phyloP scores from a whole-genome alignment of 2,888 invertebrate genomes.

The Pilophorus perplexus region DNA sequence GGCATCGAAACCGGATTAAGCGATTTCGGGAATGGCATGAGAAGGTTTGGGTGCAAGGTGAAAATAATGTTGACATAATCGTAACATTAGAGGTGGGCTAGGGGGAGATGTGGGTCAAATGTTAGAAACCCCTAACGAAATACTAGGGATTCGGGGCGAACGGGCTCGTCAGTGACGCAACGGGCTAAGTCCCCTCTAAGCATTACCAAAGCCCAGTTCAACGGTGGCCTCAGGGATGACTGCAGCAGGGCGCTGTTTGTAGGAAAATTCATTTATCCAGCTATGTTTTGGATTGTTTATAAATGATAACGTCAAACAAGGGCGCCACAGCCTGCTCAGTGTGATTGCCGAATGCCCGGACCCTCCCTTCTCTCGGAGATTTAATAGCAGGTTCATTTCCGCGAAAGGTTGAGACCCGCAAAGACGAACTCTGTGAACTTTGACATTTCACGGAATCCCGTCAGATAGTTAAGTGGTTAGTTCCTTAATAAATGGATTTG shows the following conservation, averaged over 20 bases:
- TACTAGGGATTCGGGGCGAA: neutral
- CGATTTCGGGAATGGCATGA: too few relatives aligned
- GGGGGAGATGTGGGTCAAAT: slow-evolving; percentile 16
- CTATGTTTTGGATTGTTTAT: too few relatives aligned
- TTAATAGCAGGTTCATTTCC: slow-evolving; percentile 25
- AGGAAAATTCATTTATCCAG: too few relatives aligned
- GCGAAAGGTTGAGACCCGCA: neutral
- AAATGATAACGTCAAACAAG: too few relatives aligned
- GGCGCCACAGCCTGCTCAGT: neutral
- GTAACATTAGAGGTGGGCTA: neutral
- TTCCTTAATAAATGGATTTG: too few relatives aligned
- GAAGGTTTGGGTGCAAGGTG: too few relatives aligned
- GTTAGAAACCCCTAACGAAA: neutral
- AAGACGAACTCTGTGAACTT: neutral
- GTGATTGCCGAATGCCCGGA: neutral
- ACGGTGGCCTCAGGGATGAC: too few relatives aligned
- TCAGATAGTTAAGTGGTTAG: neutral
- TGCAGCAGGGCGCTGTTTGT: too few relatives aligned
- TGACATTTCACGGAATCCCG: slow-evolving; percentile 6
- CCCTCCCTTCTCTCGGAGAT: neutral
- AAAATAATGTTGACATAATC: slow-evolving; percentile 8
- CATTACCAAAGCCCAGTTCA: too few relatives aligned
- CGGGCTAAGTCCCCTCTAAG: too few relatives aligned
- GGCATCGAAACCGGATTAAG: too few relatives aligned
- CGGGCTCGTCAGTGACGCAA: neutral